phyloP scores from a whole-genome alignment of 1,140 invertebrate genomes.

The Caerostris darwini region DNA sequence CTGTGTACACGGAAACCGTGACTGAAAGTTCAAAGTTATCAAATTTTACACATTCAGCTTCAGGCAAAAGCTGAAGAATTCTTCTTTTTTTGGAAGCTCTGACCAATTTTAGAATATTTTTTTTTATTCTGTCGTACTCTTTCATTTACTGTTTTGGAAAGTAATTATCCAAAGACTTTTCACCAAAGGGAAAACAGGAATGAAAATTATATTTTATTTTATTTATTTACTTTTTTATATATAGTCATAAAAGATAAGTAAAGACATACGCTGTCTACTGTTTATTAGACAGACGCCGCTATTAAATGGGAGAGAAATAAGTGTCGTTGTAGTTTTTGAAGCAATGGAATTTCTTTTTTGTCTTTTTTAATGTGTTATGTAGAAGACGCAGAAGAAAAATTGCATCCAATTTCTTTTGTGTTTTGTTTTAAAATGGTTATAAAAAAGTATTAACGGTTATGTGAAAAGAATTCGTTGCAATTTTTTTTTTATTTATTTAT shows the following conservation, averaged over 20 bases:
- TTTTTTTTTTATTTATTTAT: too few species aligned
- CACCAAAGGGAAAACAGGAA: neutral
- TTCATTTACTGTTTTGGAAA: neutral
- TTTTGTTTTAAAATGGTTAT: neutral
- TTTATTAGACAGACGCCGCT: neutral
- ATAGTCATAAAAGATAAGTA: neutral
- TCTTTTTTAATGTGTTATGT: too few species aligned
- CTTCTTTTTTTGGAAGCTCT: neutral
- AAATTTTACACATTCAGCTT: neutral
- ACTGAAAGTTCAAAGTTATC: constrained; percentile 14
- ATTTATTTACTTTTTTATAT: neutral
- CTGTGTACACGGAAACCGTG: neutral
- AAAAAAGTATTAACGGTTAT: neutral
- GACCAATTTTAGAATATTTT: neutral
- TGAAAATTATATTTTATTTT: too few species aligned
- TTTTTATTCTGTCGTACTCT: neutral
- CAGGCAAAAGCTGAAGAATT: neutral
- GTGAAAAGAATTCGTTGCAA: neutral
- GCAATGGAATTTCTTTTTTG: too few species aligned
- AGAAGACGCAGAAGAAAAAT: neutral
- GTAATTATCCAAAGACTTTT: constrained; percentile 1
- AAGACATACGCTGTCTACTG: neutral
- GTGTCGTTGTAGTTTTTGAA: too few species aligned
- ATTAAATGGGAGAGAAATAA: neutral
- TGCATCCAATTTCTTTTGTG: constrained; percentile 10